Evolutionary conservation across 2,888 invertebrate species (phyloP), one percentile per base, ranked within the genome.

Genomic region (Willowsia nigromaculata): DNA sequence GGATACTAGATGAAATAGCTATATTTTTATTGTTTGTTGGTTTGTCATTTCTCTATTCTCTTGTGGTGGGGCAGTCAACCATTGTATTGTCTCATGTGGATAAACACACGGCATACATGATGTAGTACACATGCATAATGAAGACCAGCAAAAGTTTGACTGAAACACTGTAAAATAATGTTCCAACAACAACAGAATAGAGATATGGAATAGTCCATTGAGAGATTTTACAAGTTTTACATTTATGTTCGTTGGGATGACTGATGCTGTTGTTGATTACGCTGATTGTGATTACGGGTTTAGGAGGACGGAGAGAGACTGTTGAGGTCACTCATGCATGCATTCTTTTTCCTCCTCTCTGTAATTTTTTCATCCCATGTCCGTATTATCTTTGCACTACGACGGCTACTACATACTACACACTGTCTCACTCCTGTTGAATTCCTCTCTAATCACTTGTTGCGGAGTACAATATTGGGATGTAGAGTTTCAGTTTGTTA

Each of bases 261-360:
- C 71, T 71, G 71, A 71, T 71, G 71, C 71, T 76, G 74, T 37
- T 85, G 56, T 33, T 85, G 50, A 85, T 85, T 33, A 85, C 71
- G 25, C 18, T 85, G 76, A 71, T 68, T 68, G 65, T 84, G 84
- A 84, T 43, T 84, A 71, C 53, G 71, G 84, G 30, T 68, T 43
- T 62, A 27, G 40, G 53, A 30, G 9, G 50, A 22, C 25, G 27
- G 47, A 76, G 68, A 71, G 40, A 68, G n/a, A 53, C 43, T 62
- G 78, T 53, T 78, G 85, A 85, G 85, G 85, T 85, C 85, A 85
- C 85, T 85, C 85, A 85, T 78, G 85, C 85, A 85, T 85, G 50
- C 76, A 85, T 40, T 62, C 68, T 37, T 11, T 40, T 71, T 43
- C 43, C 43, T 30, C 33, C 30, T 33, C 53, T 74, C 25, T 74